Percentiles rank a stretch among this genome's conserved stretches.
Evolutionary conservation across 2,797 vertebrate genomes (phyloP).

Genomic region (Graptemys geographica): DNA sequence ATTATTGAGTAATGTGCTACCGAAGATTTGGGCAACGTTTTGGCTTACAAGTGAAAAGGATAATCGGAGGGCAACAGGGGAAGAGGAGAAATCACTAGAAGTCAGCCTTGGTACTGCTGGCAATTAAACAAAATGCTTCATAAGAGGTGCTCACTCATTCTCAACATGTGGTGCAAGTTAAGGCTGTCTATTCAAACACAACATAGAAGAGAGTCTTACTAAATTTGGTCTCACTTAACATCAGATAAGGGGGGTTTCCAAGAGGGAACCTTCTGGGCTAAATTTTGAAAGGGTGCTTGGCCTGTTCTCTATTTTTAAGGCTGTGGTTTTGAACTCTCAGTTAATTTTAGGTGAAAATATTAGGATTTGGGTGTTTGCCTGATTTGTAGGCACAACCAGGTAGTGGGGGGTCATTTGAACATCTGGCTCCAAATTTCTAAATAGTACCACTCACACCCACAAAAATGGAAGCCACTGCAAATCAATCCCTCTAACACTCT

Average conservation of each 20-base stretch:
- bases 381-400: neutral
- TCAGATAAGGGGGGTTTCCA: slow-evolving; percentile 24
- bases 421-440: neutral
- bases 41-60: neutral
- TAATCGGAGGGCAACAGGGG: neutral
- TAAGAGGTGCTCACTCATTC: neutral
- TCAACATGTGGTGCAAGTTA: neutral
- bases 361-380: neutral
- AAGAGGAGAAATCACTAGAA: neutral
- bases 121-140: neutral
- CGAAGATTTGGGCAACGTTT: slow-evolving; percentile 13
- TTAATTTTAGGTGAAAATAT: slow-evolving; percentile 3
- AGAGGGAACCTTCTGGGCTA: neutral
- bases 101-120: neutral
- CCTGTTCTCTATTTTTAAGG: neutral
- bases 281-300: neutral
- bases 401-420: neutral
- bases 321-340: neutral
- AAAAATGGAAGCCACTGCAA: neutral
- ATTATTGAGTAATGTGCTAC: neutral
- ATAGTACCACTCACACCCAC: neutral
- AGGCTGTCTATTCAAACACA: neutral
- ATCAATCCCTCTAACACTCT: neutral
- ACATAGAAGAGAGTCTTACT: neutral
- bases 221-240: neutral